Conservation (phyloP, 92 coral and sea anemone genomes). For the Ricordea florida region DNA sequence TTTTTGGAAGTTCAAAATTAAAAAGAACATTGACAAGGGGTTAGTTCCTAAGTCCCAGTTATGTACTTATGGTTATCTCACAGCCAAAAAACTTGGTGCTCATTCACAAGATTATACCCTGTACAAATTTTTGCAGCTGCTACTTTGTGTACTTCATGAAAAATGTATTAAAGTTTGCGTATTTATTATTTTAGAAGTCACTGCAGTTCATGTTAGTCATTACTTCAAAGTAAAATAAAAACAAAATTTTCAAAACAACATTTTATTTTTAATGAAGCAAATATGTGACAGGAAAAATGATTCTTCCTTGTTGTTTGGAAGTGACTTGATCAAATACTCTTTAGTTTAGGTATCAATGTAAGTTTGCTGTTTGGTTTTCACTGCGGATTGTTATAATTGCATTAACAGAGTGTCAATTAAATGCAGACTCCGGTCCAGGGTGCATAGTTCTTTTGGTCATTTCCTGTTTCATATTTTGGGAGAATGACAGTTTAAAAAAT, state of each 20-base stretch:
- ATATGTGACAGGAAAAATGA: slow-evolving; percentile 6
- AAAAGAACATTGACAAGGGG: too few species aligned
- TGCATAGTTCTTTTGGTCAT: slow-evolving; percentile 8
- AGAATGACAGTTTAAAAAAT: not conserved
- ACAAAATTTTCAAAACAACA: not conserved
- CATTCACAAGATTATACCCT: not conserved
- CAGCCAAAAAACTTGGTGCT: not conserved
- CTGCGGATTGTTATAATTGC: not conserved
- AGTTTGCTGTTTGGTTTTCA: too few species aligned
- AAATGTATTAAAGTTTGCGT: not conserved
- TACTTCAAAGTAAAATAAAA: slow-evolving; percentile 7
- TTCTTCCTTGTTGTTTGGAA: slow-evolving; percentile 10
- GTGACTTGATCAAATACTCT: slow-evolving; percentile 2
- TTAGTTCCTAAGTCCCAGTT: too few species aligned
- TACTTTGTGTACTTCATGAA: not conserved
- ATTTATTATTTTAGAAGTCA: not conserved
- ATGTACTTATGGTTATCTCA: not conserved
- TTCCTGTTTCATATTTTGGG: not conserved
- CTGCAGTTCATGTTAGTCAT: not conserved
- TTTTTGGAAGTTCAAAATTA: too few species aligned
- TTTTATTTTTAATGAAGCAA: slow-evolving; percentile 3
- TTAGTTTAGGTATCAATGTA: too few species aligned
- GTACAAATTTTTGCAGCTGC: not conserved
- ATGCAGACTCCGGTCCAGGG: slow-evolving; percentile 3
- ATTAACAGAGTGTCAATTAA: slow-evolving; percentile 2